These are phyloP conservation scores for Aelia acuminata DNA, from an alignment of 2,888 invertebrate species.

Conservation along the genomic window DNA sequence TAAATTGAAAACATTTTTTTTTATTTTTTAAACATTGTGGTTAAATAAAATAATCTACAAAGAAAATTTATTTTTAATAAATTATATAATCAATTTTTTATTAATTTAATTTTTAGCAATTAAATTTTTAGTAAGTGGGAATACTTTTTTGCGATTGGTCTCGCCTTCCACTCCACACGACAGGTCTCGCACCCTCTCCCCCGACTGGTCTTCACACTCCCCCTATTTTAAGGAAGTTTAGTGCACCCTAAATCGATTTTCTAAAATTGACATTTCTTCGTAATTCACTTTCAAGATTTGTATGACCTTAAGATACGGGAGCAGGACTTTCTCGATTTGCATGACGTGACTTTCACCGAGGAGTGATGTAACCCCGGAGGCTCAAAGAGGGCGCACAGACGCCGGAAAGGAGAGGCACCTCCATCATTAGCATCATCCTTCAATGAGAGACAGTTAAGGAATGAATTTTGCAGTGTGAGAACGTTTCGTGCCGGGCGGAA, in stretches of 20 bases:
- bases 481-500: neutral
- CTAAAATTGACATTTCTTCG: neutral
- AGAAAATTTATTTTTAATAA: too few species aligned
- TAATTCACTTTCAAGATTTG: neutral
- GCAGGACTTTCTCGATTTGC: constrained; percentile 33
- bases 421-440: constrained; percentile 21
- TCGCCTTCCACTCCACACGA: too few species aligned
- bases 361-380: neutral
- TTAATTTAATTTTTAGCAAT: too few species aligned
- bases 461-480: neutral
- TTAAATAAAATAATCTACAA: too few species aligned
- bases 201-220: too few species aligned
- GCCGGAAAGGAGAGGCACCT: neutral
- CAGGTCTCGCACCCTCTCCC: too few species aligned
- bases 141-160: too few species aligned
- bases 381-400: constrained; percentile 6
- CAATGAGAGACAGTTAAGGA: neutral
- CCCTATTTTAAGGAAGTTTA: neutral
- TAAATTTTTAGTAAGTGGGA: too few species aligned
- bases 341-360: constrained; percentile 13
- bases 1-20: too few species aligned
- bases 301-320: constrained; percentile 33
- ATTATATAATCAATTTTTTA: too few species aligned
- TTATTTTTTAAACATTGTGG: too few species aligned
- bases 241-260: neutral